A percentile compares a stretch with the other conserved stretches of the same genome.
Evolutionary conservation across 2,113 vertebrate species (phyloP).

Genomic region (Sialia sialis): DNA sequence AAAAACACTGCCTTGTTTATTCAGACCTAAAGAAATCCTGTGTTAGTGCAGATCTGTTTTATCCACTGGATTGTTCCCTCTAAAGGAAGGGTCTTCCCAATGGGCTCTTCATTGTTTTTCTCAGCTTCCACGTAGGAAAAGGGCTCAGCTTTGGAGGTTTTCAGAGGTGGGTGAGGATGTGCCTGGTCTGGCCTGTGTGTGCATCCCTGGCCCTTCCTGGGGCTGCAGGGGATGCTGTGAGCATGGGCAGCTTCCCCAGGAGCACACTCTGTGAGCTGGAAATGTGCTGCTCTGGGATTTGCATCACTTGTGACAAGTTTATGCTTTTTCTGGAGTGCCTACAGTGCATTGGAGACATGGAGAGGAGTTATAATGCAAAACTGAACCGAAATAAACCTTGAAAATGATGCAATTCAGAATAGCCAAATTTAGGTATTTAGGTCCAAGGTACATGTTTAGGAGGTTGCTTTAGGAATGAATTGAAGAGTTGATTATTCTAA

Average conservation of each 20-base stretch:
- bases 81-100: background rate
- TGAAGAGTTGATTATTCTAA: background rate
- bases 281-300: background rate
- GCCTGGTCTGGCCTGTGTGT: background rate
- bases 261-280: background rate
- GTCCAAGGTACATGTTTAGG: background rate
- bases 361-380: background rate
- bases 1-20: background rate
- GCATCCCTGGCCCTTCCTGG: background rate
- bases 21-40: background rate
- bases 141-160: background rate
- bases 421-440: background rate
- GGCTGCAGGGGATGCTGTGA: background rate
- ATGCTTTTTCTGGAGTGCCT: background rate
- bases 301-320: background rate
- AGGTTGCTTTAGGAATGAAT: background rate
- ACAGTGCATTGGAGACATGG: background rate
- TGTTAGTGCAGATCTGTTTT: background rate
- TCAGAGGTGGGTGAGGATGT: background rate
- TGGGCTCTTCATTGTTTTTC: background rate
- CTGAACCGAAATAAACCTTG: background rate
- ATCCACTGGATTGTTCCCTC: background rate
- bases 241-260: background rate
- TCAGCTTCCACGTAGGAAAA: background rate
- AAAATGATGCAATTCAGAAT: background rate